Evolutionary conservation across 2,113 vertebrate species (phyloP), one percentile per base, ranked within the genome.

Genomic region (Erinaceus europaeus): DNA sequence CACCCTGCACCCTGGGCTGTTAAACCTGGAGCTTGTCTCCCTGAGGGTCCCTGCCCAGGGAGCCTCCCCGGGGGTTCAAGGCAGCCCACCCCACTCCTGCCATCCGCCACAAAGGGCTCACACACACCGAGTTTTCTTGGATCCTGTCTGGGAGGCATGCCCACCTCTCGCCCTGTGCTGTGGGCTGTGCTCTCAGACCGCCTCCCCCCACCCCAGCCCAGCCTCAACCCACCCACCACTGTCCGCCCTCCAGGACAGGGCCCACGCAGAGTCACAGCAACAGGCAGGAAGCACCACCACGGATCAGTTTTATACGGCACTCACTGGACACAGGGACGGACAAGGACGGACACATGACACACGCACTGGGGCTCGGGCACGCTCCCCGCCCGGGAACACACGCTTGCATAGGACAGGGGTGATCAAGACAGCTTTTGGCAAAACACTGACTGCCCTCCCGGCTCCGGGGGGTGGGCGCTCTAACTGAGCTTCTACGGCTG

Each of bases 361-460:
- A 94, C 95, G 93, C 55, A 94, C 85, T 81, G 94, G 94, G 93
- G 93, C 90, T 86, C n/a, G 87, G 89, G 90, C 91, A 89, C 78
- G 95, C 92, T 94, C 87, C 83, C 92, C 89, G 76, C 83, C 93
- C 92, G 94, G 90, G 94, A 93, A 93, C 92, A 94, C 92, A 92
- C 88, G 42, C 86, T 94, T 96, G 95, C 94, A 96, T 95, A 96
- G 93, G 93, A 95, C 91, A 94, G 92, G 85, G 92, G 90, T 86
- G 94, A 92, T 95, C 91, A 94, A 93, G 89, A 93, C 95, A 91
- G 89, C 94, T 94, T 96, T 96, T 96, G 93, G 91, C 92, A 94
- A 95, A 96, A 95, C 83, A 91, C 93, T 89, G 92, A 95, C 79
- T 93, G 94, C 92, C 92, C 90, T 94, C 85, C 72, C 64, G 67